Conservation (phyloP, 2,888 invertebrate genomes). For the Argyresthia goedartella region DNA sequence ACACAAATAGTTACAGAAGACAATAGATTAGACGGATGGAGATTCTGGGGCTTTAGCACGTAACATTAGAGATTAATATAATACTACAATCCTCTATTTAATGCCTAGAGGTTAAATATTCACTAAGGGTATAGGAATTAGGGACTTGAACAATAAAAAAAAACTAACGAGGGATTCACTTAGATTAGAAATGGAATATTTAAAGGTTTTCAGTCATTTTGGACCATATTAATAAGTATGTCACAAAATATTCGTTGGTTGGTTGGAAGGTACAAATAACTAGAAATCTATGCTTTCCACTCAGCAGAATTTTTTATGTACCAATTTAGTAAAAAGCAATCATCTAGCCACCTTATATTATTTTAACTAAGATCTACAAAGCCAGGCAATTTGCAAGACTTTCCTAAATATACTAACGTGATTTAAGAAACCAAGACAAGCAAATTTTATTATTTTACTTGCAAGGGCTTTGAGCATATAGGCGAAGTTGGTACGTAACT, state of each 20-base stretch:
- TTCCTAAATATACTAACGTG: no score
- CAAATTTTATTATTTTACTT: no score
- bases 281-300: no score
- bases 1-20: slow-evolving; percentile 48
- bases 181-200: no score
- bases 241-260: no score
- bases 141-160: background rate
- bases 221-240: no score
- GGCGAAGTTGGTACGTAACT: slow-evolving; percentile 15
- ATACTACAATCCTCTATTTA: slow-evolving; percentile 20
- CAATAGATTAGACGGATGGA: slow-evolving; percentile 69
- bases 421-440: no score
- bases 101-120: slow-evolving; percentile 21
- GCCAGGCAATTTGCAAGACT: background rate
- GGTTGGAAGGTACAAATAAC: no score
- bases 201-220: background rate
- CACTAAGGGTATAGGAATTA: background rate
- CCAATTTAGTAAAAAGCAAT: no score
- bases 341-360: background rate
- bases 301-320: no score
- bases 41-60: slow-evolving; percentile 70
- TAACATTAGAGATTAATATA: slow-evolving; percentile 36
- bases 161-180: background rate
- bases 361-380: background rate
- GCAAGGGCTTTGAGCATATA: slow-evolving; percentile 45